Evolutionary conservation across 2,113 vertebrate genomes (phyloP).

Genomic region (Marmota flaviventris): DNA sequence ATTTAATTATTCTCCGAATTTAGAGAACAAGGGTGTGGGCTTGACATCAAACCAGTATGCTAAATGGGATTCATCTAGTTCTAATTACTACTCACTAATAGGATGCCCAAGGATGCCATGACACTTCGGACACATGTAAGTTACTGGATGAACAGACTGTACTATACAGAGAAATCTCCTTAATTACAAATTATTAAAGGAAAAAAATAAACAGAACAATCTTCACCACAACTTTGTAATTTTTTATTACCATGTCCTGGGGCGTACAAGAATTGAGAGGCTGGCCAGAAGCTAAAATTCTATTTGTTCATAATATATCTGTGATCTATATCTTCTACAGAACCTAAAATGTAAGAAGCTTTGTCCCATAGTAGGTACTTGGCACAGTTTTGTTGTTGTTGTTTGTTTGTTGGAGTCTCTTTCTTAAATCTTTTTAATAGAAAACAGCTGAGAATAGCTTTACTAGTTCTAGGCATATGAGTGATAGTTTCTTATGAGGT

Average conservation of each 20-base stretch:
- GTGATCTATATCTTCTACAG: background rate
- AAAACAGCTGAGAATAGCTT: conserved; percentile 38
- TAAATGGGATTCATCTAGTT: conserved; percentile 59
- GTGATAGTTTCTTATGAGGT: background rate
- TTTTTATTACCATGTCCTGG: background rate
- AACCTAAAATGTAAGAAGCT: background rate
- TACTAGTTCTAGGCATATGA: background rate
- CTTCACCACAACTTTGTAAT: background rate
- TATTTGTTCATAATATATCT: background rate
- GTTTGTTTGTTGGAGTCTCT: background rate
- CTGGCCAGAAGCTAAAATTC: background rate
- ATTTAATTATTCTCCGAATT: conserved; percentile 78
- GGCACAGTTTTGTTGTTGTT: background rate
- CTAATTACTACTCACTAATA: conserved; percentile 39
- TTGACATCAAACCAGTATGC: background rate
- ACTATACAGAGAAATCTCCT: conserved; percentile 48
- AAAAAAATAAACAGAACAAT: background rate
- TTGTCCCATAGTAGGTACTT: background rate
- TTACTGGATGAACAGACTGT: conserved; percentile 46
- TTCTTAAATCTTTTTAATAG: conserved; percentile 48
- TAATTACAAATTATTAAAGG: conserved; percentile 56
- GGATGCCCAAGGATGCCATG: background rate
- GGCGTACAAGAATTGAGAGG: background rate
- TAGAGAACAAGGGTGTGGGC: conserved; percentile 58
- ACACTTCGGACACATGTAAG: background rate